Evolutionary conservation across 2,888 invertebrate species (phyloP), one percentile per base, ranked within the genome.

Genomic region (Leucophora obtusa): DNA sequence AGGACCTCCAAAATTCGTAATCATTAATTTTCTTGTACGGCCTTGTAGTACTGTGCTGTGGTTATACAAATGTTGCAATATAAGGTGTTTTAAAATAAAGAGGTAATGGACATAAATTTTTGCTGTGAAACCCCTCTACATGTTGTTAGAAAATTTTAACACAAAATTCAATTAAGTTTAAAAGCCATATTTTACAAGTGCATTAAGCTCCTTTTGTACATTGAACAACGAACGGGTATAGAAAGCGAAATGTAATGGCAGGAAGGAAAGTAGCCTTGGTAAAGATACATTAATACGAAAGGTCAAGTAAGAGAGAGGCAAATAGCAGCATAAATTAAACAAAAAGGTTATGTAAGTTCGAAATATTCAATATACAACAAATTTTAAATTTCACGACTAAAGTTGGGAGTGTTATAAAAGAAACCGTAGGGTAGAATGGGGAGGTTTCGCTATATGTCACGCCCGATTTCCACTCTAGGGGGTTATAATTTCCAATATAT

Each of bases 181-280:
- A 65, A 53, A 65, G 65, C 54, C 65, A 65, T 65, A 65, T 54
- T 54, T 65, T 65, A 65, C 65, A 53, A 65, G 65, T 65, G 65
- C 65, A 65, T 65, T 65, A 65, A 65, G 53, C 54, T 21, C 35
- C 33, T 33, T 21, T 24, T 50, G 15, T 59, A 21, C 62, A 24
- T 38, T 38, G 9, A 10, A 38, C 38, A 9, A 10, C 38, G 17
- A 33, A 15, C 35, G 15, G 15, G 15, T 58, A 35, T 15, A 15
- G 35, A 58, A 9, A 58, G 33, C 15, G 15, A 33, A n/a, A n/a
- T n/a, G n/a, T n/a, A n/a, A 17, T 35, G 35, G 7, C n/a, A 58
- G 35, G 17, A 14, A 62, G 47, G n/a, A n/a, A n/a, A n/a, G 62
- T 62, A 24, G 21, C 47, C 47, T 62, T 62, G 62, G 9, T 8